Conservation (phyloP, 1,140 invertebrate genomes). For the Drosophila jambulina region DNA sequence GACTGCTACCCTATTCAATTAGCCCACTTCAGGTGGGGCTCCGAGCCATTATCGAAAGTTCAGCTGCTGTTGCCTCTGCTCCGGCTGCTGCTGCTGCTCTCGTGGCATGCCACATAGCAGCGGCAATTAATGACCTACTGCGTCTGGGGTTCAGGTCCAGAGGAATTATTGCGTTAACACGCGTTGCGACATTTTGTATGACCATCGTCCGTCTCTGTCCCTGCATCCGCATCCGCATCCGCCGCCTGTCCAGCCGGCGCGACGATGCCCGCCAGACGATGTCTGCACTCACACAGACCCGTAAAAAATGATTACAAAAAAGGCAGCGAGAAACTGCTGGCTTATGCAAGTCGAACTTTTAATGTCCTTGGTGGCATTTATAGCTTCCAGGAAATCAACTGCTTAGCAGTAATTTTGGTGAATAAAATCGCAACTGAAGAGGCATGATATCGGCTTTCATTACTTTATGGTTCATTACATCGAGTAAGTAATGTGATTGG, state of each 20-base stretch:
- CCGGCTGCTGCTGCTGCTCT: constrained; percentile 4
- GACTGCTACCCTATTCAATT: constrained; percentile 46
- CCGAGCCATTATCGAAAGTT: constrained; percentile 26
- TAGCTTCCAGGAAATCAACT: background rate
- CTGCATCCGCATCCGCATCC: constrained; percentile 21
- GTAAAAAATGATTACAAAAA: constrained; percentile 7
- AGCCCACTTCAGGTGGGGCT: constrained; percentile 38
- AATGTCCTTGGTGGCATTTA: constrained; percentile 8
- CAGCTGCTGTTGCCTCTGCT: constrained; percentile 35
- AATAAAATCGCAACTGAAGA: background rate
- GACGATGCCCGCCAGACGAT: constrained; percentile 62
- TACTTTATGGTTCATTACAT: background rate
- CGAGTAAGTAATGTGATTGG: too few species aligned
- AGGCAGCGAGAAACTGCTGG: background rate
- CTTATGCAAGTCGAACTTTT: constrained; percentile 12
- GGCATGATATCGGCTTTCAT: background rate
- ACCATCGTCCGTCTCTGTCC: constrained; percentile 28
- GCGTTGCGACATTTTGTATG: constrained; percentile 74
- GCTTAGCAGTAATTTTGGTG: background rate
- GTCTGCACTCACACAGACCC: constrained; percentile 59
- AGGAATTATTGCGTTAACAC: constrained; percentile 74
- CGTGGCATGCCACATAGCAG: constrained; percentile 15
- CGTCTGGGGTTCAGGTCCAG: constrained; percentile 63
- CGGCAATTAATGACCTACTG: constrained; percentile 82
- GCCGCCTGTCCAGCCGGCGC: constrained; percentile 43